Evolutionary conservation across 2,888 invertebrate genomes (phyloP).

Genomic region (Heliconius hortense): DNA sequence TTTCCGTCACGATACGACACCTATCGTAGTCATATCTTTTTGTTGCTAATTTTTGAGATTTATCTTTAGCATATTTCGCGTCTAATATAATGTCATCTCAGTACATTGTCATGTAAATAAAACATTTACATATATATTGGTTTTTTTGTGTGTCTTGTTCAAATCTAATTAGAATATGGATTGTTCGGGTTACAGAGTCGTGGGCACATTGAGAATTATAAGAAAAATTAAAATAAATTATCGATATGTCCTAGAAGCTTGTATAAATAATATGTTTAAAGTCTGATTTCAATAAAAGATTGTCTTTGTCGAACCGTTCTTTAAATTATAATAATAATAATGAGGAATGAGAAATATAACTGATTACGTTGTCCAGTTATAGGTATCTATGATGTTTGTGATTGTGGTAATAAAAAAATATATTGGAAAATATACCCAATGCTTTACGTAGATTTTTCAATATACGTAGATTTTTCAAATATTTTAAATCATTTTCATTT

Average conservation of each 20-base stretch:
- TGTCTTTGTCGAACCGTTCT: conserved; percentile 9
- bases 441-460: background rate
- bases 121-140: conserved; percentile 59
- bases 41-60: background rate
- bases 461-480: too few relatives aligned
- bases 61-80: background rate
- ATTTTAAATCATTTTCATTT: background rate
- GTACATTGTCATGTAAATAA: conserved; percentile 61
- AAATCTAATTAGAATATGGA: conserved; percentile 26
- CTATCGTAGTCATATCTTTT: background rate
- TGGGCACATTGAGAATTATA: background rate
- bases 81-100: conserved; percentile 15
- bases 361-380: background rate
- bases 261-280: background rate
- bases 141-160: conserved; percentile 47
- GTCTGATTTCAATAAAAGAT: conserved; percentile 16
- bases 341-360: background rate
- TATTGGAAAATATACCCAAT: background rate
- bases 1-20: background rate
- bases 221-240: background rate
- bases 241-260: background rate
- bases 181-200: conserved; percentile 7
- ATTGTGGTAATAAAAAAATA: background rate
- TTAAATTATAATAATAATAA: conserved; percentile 14
- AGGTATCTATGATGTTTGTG: background rate